phyloP scores from a whole-genome alignment of 2,113 vertebrate genomes.

The Rhinopithecus roxellana region DNA sequence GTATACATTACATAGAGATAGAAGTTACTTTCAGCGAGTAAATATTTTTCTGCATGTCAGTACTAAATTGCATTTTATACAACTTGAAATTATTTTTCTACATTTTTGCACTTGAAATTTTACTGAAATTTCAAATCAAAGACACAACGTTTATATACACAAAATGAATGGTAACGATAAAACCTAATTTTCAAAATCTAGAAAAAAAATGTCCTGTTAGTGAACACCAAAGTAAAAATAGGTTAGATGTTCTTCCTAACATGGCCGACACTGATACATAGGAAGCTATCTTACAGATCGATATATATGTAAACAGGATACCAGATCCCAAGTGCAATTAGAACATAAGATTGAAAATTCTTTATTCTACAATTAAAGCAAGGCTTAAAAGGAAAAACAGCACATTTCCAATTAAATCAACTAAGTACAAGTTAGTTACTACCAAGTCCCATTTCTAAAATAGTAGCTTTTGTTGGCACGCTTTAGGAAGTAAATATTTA shows the following conservation, averaged over 20 bases:
- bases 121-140: neutral
- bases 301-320: constrained; percentile 48
- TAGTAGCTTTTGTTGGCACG: constrained; percentile 72
- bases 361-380: constrained; percentile 72
- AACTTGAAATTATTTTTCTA: neutral
- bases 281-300: neutral
- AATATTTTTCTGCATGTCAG: neutral
- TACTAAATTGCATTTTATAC: neutral
- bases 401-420: constrained; percentile 75
- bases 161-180: neutral
- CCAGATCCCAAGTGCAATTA: constrained; percentile 66
- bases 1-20: neutral
- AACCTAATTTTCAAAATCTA: neutral
- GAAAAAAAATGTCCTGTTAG: neutral
- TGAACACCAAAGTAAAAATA: neutral
- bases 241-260: constrained; percentile 18
- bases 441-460: constrained; percentile 59
- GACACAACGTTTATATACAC: neutral
- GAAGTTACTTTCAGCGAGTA: neutral
- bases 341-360: constrained; percentile 56
- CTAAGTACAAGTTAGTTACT: constrained; percentile 63
- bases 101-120: neutral
- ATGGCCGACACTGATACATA: neutral
- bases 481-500: constrained; percentile 76
- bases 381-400: constrained; percentile 74